Conservation (phyloP, 2,113 vertebrate species). For the Oncorhynchus kisutch region DNA sequence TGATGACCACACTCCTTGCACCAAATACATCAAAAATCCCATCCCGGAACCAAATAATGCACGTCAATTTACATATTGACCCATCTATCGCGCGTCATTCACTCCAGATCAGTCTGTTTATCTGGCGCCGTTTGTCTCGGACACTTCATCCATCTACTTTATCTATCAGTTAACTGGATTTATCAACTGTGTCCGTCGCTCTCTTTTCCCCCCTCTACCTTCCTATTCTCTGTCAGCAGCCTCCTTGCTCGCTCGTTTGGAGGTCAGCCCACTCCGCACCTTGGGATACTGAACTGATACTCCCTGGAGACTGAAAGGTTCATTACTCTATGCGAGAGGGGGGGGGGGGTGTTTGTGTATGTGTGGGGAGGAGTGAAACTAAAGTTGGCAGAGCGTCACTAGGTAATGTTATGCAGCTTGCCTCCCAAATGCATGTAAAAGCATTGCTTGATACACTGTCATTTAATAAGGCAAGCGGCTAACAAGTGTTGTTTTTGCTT, state of each 20-base stretch:
- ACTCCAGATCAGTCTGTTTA: constrained; percentile 45
- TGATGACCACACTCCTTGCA: too few species aligned
- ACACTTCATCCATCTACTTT: constrained; percentile 46
- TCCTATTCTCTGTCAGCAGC: too few species aligned
- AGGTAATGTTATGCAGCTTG: constrained; percentile 9
- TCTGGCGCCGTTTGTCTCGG: constrained; percentile 55
- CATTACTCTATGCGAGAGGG: not conserved
- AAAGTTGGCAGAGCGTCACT: constrained; percentile 25
- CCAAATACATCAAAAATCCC: too few species aligned
- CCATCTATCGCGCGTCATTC: not conserved
- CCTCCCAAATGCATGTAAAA: constrained; percentile 27
- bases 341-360: not conserved
- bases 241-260: constrained; percentile 25
- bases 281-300: constrained; percentile 42
- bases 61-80: too few species aligned
- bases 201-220: constrained; percentile 12
- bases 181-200: constrained; percentile 20
- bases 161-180: constrained; percentile 57
- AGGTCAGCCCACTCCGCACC: constrained; percentile 47
- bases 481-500: not conserved
- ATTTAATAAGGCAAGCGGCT: constrained; percentile 33
- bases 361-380: too few species aligned
- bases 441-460: constrained; percentile 12
- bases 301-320: constrained; percentile 24
- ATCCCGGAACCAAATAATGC: too few species aligned